Conservation (phyloP, 2,113 vertebrate species). For the Osmerus mordax region DNA sequence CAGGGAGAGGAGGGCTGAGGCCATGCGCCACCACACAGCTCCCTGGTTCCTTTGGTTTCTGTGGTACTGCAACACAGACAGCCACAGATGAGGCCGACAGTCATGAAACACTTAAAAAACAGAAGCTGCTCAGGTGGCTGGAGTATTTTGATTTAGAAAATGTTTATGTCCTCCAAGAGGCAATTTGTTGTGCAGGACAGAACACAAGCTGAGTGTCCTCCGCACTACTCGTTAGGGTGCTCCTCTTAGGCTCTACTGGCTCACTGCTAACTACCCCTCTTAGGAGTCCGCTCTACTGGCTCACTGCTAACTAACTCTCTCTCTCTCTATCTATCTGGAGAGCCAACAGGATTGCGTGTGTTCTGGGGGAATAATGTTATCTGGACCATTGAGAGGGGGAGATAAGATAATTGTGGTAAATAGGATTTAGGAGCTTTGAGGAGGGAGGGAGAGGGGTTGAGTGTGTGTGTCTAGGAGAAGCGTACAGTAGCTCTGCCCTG, state of each 20-base stretch:
- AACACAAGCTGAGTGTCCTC: neutral
- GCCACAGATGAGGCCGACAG: neutral
- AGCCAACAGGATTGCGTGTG: slow-evolving; percentile 62
- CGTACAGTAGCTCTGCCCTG: slow-evolving; percentile 37
- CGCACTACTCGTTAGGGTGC: too few species aligned
- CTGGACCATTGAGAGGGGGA: slow-evolving; percentile 58
- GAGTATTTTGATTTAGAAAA: too few species aligned
- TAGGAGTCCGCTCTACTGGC: too few species aligned
- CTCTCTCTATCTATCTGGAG: slow-evolving; percentile 31
- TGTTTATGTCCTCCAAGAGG: neutral
- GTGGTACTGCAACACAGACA: slow-evolving; percentile 64
- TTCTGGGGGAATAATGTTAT: slow-evolving; percentile 67
- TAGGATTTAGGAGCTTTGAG: slow-evolving; percentile 66
- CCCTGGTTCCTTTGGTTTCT: slow-evolving; percentile 77
- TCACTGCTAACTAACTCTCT: neutral
- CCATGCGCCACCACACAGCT: slow-evolving; percentile 71
- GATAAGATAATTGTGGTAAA: slow-evolving; percentile 73
- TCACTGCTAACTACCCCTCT: too few species aligned
- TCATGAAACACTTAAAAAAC: too few species aligned
- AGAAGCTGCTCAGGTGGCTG: too few species aligned
- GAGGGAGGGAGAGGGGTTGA: slow-evolving; percentile 38
- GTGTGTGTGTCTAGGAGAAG: slow-evolving; percentile 15
- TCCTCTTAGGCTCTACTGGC: too few species aligned
- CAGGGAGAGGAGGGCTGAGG: slow-evolving; percentile 63
- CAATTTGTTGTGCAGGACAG: neutral